phyloP scores from a whole-genome alignment of 2,113 vertebrate genomes.

The Platichthys stellatus region DNA sequence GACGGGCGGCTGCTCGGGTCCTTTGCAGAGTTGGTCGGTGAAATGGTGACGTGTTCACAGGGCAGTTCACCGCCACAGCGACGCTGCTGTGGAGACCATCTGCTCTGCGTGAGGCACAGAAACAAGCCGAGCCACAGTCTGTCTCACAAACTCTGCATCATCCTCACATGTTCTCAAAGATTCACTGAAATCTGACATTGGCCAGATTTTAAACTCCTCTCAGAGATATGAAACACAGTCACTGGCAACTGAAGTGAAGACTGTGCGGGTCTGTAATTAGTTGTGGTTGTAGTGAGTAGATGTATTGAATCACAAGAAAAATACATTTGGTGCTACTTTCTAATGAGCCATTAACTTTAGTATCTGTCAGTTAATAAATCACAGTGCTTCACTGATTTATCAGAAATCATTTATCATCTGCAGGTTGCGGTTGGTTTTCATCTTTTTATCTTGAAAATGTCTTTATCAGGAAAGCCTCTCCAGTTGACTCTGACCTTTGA shows the following conservation, averaged over 20 bases:
- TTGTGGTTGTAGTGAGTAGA: too few relatives aligned
- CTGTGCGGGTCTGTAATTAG: too few relatives aligned
- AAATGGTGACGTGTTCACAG: conserved; percentile 40
- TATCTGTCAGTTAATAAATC: too few relatives aligned
- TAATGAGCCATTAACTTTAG: too few relatives aligned
- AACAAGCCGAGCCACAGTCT: conserved; percentile 51
- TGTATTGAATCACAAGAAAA: too few relatives aligned
- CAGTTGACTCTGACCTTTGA: background rate
- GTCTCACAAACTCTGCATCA: conserved; percentile 41
- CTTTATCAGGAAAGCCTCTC: background rate
- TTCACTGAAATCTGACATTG: background rate
- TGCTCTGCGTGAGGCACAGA: conserved; percentile 50
- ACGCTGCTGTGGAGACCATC: conserved; percentile 69
- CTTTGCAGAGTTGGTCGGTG: conserved; percentile 39
- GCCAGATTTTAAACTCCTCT: background rate
- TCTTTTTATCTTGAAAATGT: background rate
- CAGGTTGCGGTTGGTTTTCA: background rate
- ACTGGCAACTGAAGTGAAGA: too few relatives aligned
- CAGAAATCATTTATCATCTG: background rate
- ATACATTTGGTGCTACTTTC: too few relatives aligned
- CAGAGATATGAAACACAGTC: too few relatives aligned
- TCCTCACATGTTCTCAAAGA: conserved; percentile 24
- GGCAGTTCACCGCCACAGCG: conserved; percentile 39
- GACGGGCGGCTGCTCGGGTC: conserved; percentile 23
- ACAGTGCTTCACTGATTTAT: background rate